A percentile compares a stretch with the other conserved stretches of the same genome.
Conservation (phyloP, 2,113 vertebrate genomes). For the Otis tarda region DNA sequence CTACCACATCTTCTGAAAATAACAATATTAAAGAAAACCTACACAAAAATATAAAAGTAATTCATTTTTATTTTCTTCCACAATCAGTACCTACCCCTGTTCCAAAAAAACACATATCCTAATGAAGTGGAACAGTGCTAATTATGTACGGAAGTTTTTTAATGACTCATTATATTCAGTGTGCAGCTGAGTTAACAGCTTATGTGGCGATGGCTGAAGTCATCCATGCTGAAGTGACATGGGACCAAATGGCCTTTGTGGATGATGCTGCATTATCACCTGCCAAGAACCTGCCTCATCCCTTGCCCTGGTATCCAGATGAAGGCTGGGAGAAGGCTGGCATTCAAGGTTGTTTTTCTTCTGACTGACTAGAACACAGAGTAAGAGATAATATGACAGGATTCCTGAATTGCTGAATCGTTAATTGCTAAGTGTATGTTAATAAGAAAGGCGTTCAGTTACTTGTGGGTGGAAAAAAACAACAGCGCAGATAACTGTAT, state of each 20-base stretch:
- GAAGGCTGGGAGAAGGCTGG: neutral
- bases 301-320: neutral
- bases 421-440: neutral
- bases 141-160: neutral
- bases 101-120: neutral
- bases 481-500: neutral
- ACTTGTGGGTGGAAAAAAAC: neutral
- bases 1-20: neutral
- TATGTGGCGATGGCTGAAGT: neutral
- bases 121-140: neutral
- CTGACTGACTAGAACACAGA: neutral
- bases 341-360: constrained; percentile 3
- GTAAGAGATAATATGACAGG: neutral
- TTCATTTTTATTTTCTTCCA: neutral
- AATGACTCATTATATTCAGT: neutral
- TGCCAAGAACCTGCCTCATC: neutral
- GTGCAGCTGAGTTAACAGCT: neutral
- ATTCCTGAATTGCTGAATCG: neutral
- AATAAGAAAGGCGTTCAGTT: neutral
- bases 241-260: neutral
- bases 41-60: neutral
- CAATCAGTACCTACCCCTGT: neutral
- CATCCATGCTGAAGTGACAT: neutral
- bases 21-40: neutral
- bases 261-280: neutral